Base-by-base conservation (phyloP, 2,797 vertebrate species). In the Coregonus ussuriensis region DNA sequence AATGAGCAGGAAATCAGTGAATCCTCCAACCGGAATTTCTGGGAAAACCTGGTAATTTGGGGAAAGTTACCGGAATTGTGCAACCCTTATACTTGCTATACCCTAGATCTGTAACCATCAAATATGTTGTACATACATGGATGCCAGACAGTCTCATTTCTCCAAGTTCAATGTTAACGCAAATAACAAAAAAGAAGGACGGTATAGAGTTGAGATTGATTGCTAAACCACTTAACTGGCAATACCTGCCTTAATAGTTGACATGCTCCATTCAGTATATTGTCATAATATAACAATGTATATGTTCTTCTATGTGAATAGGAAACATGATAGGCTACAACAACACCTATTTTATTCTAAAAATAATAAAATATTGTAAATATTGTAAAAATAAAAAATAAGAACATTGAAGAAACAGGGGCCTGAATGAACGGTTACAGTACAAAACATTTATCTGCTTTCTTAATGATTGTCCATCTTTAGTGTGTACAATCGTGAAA, bases 401-500 rank as follows among this genome's bases (percentile, higher is more conserved):
- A 15, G 16, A 73, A 73, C 11, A 18, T 41, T 15, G 18, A 2
- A 3, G 35, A 51, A 71, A 71, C 6, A n/a, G 65, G 5, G 29
- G 29, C 9, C 59, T 6, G 16, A 63, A 72, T 54, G 52, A 14
- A 29, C 6, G 29, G 51, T 54, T 54, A 35, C 4, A 35, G 18
- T 41, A 41, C 15, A 21, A 53, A 66, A 67, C 37, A 5, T 81
- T 81, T 66, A 71, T 62, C 73, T 72, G 9, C 70, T 76, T 37
- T 76, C 66, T 83, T 67, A 1, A 7, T 68, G 73, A 56, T 33
- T 67, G 69, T 73, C 72, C 74, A 81, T 80, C 74, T 78, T 67
- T 16, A 71, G 77, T 68, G 80, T 71, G 79, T 77, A 83, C 75
- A 29, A 63, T 63, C 15, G 21, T 29, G 72, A 77, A 79, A 77